Percentiles rank a stretch among this genome's conserved stretches.
phyloP scores from a whole-genome alignment of 2,888 invertebrate genomes.

The Aradus depressus region DNA sequence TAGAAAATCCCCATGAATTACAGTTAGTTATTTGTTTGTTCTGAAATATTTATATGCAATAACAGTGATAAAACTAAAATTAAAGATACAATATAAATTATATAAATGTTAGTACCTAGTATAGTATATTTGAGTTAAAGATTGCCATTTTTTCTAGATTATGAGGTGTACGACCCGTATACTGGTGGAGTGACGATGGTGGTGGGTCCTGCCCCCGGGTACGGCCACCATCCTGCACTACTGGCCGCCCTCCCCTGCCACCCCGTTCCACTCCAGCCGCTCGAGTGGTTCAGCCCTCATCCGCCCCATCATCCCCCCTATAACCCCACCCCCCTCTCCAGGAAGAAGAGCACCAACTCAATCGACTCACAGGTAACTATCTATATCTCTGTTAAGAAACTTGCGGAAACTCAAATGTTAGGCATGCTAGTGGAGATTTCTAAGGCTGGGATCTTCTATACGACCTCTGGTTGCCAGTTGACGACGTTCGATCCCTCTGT shows the following conservation, averaged over 20 bases:
- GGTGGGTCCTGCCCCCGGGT: slow-evolving; percentile 37
- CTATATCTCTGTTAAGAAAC: not conserved
- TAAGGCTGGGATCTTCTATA: too few species aligned
- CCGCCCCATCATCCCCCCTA: slow-evolving; percentile 19
- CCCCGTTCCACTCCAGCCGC: slow-evolving; percentile 40
- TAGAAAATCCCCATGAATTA: too few species aligned
- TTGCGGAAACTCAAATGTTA: not conserved
- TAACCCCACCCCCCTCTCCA: slow-evolving; percentile 21
- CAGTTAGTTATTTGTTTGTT: too few species aligned
- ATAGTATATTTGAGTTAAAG: too few species aligned
- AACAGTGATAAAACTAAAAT: too few species aligned
- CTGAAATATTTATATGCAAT: too few species aligned
- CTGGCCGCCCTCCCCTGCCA: slow-evolving; percentile 39
- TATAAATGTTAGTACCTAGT: too few species aligned
- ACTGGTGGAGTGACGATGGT: slow-evolving; percentile 35
- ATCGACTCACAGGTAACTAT: slow-evolving; percentile 33
- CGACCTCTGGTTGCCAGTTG: too few species aligned
- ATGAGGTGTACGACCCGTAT: slow-evolving; percentile 35
- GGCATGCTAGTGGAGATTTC: too few species aligned
- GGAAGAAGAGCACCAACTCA: slow-evolving; percentile 33
- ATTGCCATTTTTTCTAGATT: slow-evolving; percentile 24
- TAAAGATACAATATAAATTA: too few species aligned
- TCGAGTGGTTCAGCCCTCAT: slow-evolving; percentile 41
- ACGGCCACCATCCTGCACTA: slow-evolving; percentile 33
- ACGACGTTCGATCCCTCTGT: too few species aligned